Evolutionary conservation across 2,113 vertebrate species (phyloP).

Genomic region (Trematocara macrostoma): DNA sequence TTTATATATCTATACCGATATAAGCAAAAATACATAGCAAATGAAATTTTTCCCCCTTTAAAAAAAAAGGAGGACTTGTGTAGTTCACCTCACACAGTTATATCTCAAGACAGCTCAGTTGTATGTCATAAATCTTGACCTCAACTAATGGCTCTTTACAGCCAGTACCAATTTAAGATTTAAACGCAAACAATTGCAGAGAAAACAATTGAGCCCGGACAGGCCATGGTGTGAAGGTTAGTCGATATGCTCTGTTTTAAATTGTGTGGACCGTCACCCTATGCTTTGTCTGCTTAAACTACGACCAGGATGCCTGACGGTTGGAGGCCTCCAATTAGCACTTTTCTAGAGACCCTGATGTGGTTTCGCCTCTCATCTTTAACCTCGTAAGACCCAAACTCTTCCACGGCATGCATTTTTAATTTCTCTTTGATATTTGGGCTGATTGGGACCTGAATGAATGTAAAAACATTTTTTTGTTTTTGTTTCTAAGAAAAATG

Average conservation of each 20-base stretch:
- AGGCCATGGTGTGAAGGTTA: background rate
- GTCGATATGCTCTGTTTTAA: background rate
- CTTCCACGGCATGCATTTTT: no score
- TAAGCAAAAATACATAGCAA: background rate
- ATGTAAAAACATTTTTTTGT: no score
- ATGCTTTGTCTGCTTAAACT: background rate
- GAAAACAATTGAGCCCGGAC: background rate
- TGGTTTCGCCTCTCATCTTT: background rate
- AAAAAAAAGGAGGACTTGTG: background rate
- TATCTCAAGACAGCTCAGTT: background rate
- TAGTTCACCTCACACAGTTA: background rate
- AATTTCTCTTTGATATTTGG: no score
- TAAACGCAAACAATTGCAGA: background rate
- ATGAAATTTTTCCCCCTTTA: accelerated
- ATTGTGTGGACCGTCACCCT: background rate
- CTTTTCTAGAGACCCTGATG: background rate
- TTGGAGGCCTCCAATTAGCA: background rate
- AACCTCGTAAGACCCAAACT: no score
- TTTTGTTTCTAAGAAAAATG: no score
- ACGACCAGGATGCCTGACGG: background rate
- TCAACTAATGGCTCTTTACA: background rate
- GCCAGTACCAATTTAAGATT: background rate
- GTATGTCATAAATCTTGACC: background rate
- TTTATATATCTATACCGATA: background rate
- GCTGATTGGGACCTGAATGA: no score